Evolutionary conservation across 2,888 invertebrate species (phyloP).

Genomic region (Stegophylla sp.): DNA sequence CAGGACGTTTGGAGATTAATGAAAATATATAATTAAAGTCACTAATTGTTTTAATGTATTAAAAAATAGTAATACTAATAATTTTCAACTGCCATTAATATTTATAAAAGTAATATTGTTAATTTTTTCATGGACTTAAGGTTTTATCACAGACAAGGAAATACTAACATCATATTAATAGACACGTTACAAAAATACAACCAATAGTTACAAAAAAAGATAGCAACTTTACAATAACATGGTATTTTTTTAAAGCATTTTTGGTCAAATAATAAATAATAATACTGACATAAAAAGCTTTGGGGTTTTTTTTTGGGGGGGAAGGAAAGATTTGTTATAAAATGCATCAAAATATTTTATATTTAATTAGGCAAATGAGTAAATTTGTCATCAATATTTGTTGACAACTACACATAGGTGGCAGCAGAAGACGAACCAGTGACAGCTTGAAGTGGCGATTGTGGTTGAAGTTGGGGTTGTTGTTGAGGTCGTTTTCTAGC

Average conservation of each 20-base stretch:
- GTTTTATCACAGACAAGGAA: conserved; percentile 55
- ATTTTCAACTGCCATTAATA: conserved; percentile 4
- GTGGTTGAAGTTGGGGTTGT: conserved; percentile 35
- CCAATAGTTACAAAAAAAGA: conserved; percentile 46
- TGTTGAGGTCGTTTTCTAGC: conserved; percentile 55
- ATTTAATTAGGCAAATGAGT: conserved; percentile 16
- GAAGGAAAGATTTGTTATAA: conserved; percentile 38
- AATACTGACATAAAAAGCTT: conserved; percentile 53
- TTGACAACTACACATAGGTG: conserved; percentile 39
- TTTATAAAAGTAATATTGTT: neutral
- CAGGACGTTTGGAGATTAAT: conserved; percentile 18
- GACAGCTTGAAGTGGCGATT: conserved; percentile 51
- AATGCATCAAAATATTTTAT: conserved; percentile 51
- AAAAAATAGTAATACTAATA: conserved; percentile 33
- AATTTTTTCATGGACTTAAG: conserved; percentile 28
- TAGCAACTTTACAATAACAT: conserved; percentile 26
- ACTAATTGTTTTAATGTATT: conserved; percentile 33
- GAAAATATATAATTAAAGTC: conserved; percentile 38
- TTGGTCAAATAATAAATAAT: conserved; percentile 40
- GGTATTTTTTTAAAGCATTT: conserved; percentile 28
- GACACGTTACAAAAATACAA: conserved; percentile 58
- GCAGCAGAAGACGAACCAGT: conserved; percentile 53
- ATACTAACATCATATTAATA: conserved; percentile 50
- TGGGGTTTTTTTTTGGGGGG: conserved; percentile 28
- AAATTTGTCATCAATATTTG: conserved; percentile 28